Evolutionary conservation across 1,140 invertebrate species (phyloP).

Genomic region (Bemisia tabaci): DNA sequence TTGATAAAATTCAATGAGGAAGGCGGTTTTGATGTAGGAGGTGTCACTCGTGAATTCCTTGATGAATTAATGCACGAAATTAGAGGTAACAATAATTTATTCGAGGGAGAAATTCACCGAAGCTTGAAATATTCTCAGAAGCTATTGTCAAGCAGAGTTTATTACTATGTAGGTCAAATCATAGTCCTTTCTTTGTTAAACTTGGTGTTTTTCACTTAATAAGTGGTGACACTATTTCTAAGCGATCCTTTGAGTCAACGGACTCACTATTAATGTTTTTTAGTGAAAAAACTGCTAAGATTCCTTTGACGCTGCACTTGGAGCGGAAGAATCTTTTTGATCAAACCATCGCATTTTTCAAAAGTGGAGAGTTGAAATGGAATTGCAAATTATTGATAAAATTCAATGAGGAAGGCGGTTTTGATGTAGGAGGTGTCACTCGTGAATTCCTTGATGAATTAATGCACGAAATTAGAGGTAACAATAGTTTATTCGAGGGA

Average conservation of each 20-base stretch:
- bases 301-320: no score
- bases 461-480: neutral
- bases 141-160: neutral
- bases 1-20: neutral
- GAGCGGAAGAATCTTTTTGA: neutral
- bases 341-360: neutral
- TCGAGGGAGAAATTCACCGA: neutral
- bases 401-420: neutral
- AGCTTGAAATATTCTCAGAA: neutral
- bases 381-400: neutral
- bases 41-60: neutral
- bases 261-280: no score
- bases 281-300: no score
- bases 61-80: neutral
- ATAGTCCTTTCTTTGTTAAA: neutral
- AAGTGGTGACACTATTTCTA: no score
- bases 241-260: no score
- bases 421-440: neutral
- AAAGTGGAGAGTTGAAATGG: neutral
- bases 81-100: neutral
- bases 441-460: neutral
- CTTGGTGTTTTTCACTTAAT: no score
- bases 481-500: neutral
- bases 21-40: neutral
- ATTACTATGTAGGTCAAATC: neutral